phyloP scores from a whole-genome alignment of 2,113 vertebrate species.

The Genyomyrus donnyi region DNA sequence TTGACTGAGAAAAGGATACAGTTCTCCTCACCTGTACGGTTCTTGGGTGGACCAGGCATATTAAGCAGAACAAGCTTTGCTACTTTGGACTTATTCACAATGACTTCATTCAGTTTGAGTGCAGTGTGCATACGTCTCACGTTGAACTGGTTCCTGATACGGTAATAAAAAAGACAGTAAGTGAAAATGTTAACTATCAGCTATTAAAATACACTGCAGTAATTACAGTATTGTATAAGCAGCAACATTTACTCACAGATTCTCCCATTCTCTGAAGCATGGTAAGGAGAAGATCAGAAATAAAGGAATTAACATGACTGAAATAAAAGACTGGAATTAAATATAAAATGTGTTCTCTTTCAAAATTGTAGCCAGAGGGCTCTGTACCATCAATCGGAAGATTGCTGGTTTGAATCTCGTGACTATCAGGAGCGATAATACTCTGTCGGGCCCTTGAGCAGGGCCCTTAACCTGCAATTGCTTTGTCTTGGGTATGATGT shows the following conservation, averaged over 20 bases:
- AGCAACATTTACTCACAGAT: slow-evolving; percentile 75
- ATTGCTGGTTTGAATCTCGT: too few relatives aligned
- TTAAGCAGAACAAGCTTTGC: slow-evolving; percentile 92
- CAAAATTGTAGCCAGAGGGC: neutral
- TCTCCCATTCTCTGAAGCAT: slow-evolving; percentile 90
- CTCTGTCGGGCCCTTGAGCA: too few relatives aligned
- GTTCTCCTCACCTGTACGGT: slow-evolving; percentile 87
- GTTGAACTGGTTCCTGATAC: slow-evolving; percentile 78
- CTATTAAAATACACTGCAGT: neutral
- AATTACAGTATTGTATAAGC: neutral
- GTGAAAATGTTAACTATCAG: neutral
- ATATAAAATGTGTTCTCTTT: neutral
- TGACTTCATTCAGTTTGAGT: slow-evolving; percentile 86
- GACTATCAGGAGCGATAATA: too few relatives aligned
- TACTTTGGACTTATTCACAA: slow-evolving; percentile 84
- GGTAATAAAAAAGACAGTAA: neutral
- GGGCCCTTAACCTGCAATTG: too few relatives aligned
- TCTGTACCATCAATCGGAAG: too few relatives aligned
- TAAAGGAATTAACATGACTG: neutral
- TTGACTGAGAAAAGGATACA: slow-evolving; percentile 74
- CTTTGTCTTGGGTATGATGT: too few relatives aligned
- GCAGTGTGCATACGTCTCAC: slow-evolving; percentile 95
- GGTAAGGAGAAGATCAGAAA: slow-evolving; percentile 33
- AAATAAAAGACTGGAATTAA: neutral
- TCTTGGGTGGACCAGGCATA: slow-evolving; percentile 93